Evolutionary conservation across 2,888 invertebrate genomes (phyloP), one percentile per base, ranked within the genome.

Genomic region (Tenthredo livida): DNA sequence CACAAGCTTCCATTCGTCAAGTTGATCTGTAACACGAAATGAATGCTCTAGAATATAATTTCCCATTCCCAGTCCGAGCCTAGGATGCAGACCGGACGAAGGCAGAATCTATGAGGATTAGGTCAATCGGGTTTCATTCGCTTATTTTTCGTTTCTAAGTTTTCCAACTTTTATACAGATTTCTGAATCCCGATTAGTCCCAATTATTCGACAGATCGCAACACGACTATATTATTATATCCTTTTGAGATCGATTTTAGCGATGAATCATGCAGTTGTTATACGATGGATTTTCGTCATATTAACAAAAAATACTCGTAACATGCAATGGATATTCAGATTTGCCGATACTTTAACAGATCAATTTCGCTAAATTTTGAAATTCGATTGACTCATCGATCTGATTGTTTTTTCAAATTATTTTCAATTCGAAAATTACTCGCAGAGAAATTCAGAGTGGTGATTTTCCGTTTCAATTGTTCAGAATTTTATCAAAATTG

Each of bases 1-100:
- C 90, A 97, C 96, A 90, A 97, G 93, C 93, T 97, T 96, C 97
- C 97, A 98, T 89, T 97, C 96, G 82, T 96, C 95, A 85, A 97
- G 85, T 0, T 89, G 91, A 88, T 91, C 93, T 93, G 91, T 85
- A 91, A 90, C 87, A 88, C 85, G 86, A 87, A 61, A 25, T 12
- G 25, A 25, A 21, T 25, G 12, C 25, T 61, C 4, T 40, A 29
- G 40, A 50, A 77, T 33, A 15, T 10, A 29, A 77, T 50, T 77
- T 33, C 29, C 7, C 12, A 61, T 1, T 25, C n/a, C 7, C 10
- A 25, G 0, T 61, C 25, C 21, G 21, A 25, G 61, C 25, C 61
- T 4, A 61, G 25, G 9, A 3, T 61, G 25, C 61, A 61, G 61
- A 9, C n/a, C 7, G n/a, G 17, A 15, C 25, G 7, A 17, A 25